Percentiles rank a stretch among this genome's conserved stretches.
These are phyloP conservation scores for Brachyopa scutellaris DNA, from an alignment of 2,888 invertebrate genomes.

Conservation along the genomic window DNA sequence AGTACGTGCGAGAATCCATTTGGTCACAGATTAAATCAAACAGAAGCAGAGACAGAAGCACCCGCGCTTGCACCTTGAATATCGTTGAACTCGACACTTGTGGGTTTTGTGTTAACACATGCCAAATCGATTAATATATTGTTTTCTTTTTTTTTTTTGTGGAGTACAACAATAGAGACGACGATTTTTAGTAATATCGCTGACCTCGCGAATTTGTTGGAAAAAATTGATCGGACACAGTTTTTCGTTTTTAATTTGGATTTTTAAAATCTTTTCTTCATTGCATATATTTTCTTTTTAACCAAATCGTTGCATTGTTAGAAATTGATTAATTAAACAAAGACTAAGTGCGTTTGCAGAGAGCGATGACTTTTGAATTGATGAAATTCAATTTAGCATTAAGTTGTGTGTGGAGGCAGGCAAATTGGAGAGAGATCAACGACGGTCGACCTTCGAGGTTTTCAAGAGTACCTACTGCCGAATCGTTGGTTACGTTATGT, in stretches of 20 bases:
- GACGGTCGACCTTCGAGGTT: slow-evolving; percentile 14
- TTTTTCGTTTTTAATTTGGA: slow-evolving; percentile 2
- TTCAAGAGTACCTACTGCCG: not conserved
- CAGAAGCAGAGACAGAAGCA: slow-evolving; percentile 1
- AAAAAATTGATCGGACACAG: slow-evolving; percentile 22
- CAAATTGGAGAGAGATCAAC: not conserved
- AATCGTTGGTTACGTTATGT: slow-evolving; percentile 15
- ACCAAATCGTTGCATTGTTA: slow-evolving; percentile 23
- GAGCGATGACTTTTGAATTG: slow-evolving; percentile 57
- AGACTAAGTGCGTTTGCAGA: slow-evolving; percentile 11
- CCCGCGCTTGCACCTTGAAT: slow-evolving; percentile 2
- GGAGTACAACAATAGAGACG: slow-evolving; percentile 29
- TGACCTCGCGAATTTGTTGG: slow-evolving; percentile 39
- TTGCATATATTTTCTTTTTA: slow-evolving; percentile 12
- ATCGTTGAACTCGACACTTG: slow-evolving; percentile 1
- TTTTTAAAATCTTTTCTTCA: slow-evolving; percentile 3
- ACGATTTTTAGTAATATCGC: slow-evolving; percentile 22
- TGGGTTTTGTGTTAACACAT: slow-evolving; percentile 1
- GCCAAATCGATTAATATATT: slow-evolving; percentile 7
- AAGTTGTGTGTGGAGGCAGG: slow-evolving; percentile 12
- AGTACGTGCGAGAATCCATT: slow-evolving; percentile 49
- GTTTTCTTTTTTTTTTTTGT: not conserved
- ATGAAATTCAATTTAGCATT: slow-evolving; percentile 20
- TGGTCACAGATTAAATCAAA: not conserved
- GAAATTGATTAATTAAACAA: slow-evolving; percentile 26